Conservation (phyloP, 2,797 vertebrate genomes). For the Erethizon dorsatum region DNA sequence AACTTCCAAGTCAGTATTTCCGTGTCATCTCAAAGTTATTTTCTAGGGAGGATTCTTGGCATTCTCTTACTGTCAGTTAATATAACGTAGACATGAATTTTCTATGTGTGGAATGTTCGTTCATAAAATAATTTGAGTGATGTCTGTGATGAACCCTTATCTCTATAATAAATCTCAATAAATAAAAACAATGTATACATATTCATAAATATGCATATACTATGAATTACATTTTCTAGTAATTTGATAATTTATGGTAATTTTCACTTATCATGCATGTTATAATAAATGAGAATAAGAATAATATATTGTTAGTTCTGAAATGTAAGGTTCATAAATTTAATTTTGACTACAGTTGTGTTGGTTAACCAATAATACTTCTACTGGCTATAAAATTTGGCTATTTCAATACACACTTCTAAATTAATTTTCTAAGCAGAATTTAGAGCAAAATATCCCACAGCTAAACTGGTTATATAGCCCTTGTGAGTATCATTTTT, state of each 20-base stretch:
- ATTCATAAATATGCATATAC: background rate
- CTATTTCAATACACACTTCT: background rate
- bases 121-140: background rate
- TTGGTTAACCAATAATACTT: constrained; percentile 14
- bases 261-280: background rate
- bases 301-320: background rate
- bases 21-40: background rate
- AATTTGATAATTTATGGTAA: background rate
- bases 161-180: background rate
- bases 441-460: background rate
- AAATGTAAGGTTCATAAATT: background rate
- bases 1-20: background rate
- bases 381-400: background rate
- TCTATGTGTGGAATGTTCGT: background rate
- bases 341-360: background rate
- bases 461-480: background rate
- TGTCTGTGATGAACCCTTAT: background rate
- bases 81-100: background rate
- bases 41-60: background rate
- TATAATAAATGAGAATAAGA: background rate
- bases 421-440: constrained; percentile 38
- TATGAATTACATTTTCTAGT: constrained; percentile 1
- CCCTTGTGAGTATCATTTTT: background rate
- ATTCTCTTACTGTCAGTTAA: background rate
- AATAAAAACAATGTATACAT: constrained; percentile 36